These are phyloP conservation scores for Macroramphosus scolopax DNA, from an alignment of 2,797 vertebrate species.

Conservation along the genomic window DNA sequence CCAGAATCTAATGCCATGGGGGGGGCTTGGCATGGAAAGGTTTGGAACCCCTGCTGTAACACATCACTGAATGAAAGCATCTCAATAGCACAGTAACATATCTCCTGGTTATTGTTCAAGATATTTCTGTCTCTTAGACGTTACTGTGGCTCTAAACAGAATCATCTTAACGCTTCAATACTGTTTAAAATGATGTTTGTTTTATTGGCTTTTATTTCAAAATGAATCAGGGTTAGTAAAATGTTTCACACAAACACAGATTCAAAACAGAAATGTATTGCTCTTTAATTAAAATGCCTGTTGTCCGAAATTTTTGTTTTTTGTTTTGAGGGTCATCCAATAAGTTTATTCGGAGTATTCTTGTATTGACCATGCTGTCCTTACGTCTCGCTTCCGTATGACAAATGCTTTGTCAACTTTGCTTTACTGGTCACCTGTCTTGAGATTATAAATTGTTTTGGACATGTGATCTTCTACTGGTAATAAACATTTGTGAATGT, in stretches of 20 bases:
- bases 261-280: neutral
- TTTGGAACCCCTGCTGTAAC: no score
- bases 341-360: constrained; percentile 24
- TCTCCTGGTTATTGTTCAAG: constrained; percentile 24
- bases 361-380: constrained; percentile 38
- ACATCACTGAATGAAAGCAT: constrained; percentile 4
- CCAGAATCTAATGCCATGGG: no score
- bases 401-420: constrained; percentile 53
- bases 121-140: constrained; percentile 1
- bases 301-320: constrained; percentile 17
- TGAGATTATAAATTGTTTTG: constrained; percentile 58
- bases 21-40: no score
- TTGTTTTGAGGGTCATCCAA: constrained; percentile 23
- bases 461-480: constrained; percentile 58
- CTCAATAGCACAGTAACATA: constrained; percentile 33
- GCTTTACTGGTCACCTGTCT: constrained; percentile 59
- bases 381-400: constrained; percentile 54
- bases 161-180: no score
- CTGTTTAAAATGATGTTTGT: neutral
- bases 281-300: constrained; percentile 5
- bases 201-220: constrained; percentile 9
- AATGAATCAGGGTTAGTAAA: constrained; percentile 1
- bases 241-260: constrained; percentile 7
- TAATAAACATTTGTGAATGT: constrained; percentile 73
- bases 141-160: no score